Conservation (phyloP, 2,888 invertebrate genomes). For the Ariolimax columbianus region DNA sequence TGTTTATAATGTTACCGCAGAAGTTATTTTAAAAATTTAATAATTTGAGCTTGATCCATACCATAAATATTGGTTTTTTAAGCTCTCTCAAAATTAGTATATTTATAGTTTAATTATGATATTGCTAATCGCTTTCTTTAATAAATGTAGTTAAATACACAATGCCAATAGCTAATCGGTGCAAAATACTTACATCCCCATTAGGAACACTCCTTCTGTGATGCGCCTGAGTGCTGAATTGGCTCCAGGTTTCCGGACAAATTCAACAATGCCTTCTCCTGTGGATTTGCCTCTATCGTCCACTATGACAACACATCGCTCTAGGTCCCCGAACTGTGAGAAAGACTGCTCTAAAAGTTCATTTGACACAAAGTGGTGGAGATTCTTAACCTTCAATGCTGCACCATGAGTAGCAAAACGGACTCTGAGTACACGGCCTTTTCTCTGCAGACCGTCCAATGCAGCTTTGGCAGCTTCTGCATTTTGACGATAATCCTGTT, state of each 20-base stretch:
- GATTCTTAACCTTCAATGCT: slow-evolving; percentile 93
- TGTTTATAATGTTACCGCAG: too few species aligned
- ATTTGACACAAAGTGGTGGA: slow-evolving; percentile 94
- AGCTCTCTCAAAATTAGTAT: too few species aligned
- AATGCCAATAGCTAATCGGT: too few species aligned
- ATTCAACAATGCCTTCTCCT: slow-evolving; percentile 98
- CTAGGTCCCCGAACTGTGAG: slow-evolving; percentile 83
- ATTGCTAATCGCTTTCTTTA: too few species aligned
- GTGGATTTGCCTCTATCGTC: slow-evolving; percentile 98
- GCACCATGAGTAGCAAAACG: slow-evolving; percentile 97
- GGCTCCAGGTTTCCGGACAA: slow-evolving; percentile 93
- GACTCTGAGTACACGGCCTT: slow-evolving; percentile 91
- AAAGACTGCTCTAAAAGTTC: slow-evolving; percentile 90
- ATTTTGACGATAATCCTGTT: slow-evolving; percentile 88
- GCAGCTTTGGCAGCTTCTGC: slow-evolving; percentile 88
- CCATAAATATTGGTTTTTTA: too few species aligned
- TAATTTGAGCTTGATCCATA: too few species aligned
- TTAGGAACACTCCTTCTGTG: slow-evolving; percentile 93
- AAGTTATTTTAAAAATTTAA: too few species aligned
- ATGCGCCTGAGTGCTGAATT: slow-evolving; percentile 92
- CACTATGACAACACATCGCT: slow-evolving; percentile 93
- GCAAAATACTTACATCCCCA: slow-evolving; percentile 81
- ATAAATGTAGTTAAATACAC: too few species aligned
- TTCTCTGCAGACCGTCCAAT: slow-evolving; percentile 91
- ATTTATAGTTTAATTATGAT: too few species aligned